These are phyloP conservation scores for Heliconius hewitsoni DNA, from an alignment of 1,140 invertebrate genomes.

Conservation along the genomic window DNA sequence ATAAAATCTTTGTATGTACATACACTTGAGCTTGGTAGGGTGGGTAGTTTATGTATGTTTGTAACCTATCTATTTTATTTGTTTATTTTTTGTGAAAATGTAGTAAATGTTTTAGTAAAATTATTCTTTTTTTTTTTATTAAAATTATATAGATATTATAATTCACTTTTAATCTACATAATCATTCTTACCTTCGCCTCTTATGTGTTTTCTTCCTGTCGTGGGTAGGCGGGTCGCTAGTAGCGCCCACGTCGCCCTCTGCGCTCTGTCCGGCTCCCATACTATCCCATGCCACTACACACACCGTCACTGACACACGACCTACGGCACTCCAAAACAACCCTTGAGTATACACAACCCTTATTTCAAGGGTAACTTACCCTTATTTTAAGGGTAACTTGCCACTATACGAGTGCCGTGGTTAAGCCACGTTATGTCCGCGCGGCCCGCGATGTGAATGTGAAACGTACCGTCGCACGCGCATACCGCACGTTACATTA, in stretches of 20 bases:
- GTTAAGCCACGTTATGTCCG: conserved; percentile 58
- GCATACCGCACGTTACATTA: conserved; percentile 51
- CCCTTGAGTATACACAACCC: neutral
- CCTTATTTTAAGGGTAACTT: conserved; percentile 22
- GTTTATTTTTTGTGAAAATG: neutral
- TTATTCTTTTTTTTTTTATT: neutral
- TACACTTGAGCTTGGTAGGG: neutral
- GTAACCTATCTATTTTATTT: neutral
- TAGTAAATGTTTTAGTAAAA: neutral
- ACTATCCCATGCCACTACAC: conserved; percentile 73
- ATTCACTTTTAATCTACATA: neutral
- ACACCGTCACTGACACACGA: conserved; percentile 65
- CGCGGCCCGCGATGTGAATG: conserved; percentile 67
- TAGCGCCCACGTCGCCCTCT: conserved; percentile 67
- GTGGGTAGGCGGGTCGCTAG: conserved; percentile 72
- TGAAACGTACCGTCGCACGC: conserved; percentile 72
- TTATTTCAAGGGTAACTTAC: too few relatives aligned
- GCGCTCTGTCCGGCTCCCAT: conserved; percentile 76
- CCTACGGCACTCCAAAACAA: conserved; percentile 50
- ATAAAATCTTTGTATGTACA: neutral
- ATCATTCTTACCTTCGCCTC: conserved; percentile 65
- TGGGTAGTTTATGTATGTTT: neutral
- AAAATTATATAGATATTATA: neutral
- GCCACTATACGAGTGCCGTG: conserved; percentile 32
- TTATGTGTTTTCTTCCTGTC: conserved; percentile 60